Evolutionary conservation across 2,113 vertebrate species (phyloP), one percentile per base, ranked within the genome.

Genomic region (Oxygymnocypris stewartii): DNA sequence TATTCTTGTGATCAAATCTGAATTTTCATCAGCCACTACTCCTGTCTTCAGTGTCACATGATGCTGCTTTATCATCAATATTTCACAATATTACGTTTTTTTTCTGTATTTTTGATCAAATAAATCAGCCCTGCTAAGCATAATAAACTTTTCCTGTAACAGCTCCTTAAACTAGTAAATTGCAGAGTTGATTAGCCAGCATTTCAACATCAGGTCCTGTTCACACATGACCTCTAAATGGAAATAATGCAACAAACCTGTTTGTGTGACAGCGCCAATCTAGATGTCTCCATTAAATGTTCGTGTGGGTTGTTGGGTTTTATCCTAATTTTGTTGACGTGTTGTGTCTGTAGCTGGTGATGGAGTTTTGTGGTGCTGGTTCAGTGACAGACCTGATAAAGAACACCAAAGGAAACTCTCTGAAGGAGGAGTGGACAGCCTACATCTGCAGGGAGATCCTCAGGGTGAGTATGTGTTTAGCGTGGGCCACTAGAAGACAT

Each of bases 391-490:
- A 99, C 92, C 95, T 99, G 92, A 99, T 99, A 94, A 99, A 99
- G 92, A 99, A 99, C 95, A 99, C 98, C 0, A 99, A 99, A 93
- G 98, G 98, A 20, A 99, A 98, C 94, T 96, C 98, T 0, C 91
- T 99, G 92, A 99, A 99, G 92, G 98, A 99, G 89, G 98, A 99
- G 84, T 99, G 98, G 98, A 99, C 98, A 0, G 98, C 98, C 1
- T 99, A 99, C 92, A 94, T 99, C 94, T 99, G 98, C 96, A 95
- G 98, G 88, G 98, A 99, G 94, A 99, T 99, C 91, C 95, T 99
- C 82, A 93, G 98, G 95, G 98, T 99, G 92, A 0, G 94, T 92
- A 31, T 71, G 42, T 73, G 31, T 13, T 13, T 16, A 40, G 23
- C 16, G 4, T n/a, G 35, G 37, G 61, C 25, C 25, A 10, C 25